Evolutionary conservation across 2,888 invertebrate species (phyloP), one percentile per base, ranked within the genome.

Genomic region (Hirudinaria manillensis): DNA sequence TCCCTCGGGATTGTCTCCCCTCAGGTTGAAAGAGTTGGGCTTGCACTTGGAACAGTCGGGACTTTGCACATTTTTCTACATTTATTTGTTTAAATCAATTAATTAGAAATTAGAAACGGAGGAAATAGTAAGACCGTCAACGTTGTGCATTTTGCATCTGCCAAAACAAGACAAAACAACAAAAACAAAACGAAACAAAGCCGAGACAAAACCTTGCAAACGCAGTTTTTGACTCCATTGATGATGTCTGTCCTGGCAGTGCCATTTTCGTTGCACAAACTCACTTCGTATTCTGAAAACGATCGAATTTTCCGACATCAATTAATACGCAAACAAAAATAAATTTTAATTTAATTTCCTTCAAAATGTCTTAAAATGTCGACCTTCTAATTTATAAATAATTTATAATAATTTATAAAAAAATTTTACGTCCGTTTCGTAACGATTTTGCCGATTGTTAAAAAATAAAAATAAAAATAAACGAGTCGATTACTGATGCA

Each of bases 1-100:
- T 0, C 99, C 99, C 6, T 92, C 90, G 0, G 91, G 90, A 84
- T 97, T 94, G 76, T 87, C 88, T 4, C 89, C 89, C 84, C 93
- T 91, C 68, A 99, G 87, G 84, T 96, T 91, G 87, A 94, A 99
- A 93, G 92, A 27, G 29, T 61, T 29, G 13, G 24, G 24, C 29
- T 4, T 29, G 61, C 61, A 61, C 79, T 90, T 89, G 83, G 98
- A 98, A 0, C 89, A 87, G 80, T 93, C 91, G 82, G 98, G 99
- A 6, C 90, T 89, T 76, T 89, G 87, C 2, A 92, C 93, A 10
- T 81, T 80, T 13, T 80, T 81, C 78, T 89, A 93, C 0, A 88
- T 88, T 87, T 91, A 72, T 24, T 27, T 71, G 21, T 53, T 53
- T 21, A 13, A 16, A 53, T 21, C 13, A 53, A 21, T 16, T 53